Evolutionary conservation across 2,888 invertebrate genomes (phyloP).

Genomic region (Ecdyonurus torrentis): DNA sequence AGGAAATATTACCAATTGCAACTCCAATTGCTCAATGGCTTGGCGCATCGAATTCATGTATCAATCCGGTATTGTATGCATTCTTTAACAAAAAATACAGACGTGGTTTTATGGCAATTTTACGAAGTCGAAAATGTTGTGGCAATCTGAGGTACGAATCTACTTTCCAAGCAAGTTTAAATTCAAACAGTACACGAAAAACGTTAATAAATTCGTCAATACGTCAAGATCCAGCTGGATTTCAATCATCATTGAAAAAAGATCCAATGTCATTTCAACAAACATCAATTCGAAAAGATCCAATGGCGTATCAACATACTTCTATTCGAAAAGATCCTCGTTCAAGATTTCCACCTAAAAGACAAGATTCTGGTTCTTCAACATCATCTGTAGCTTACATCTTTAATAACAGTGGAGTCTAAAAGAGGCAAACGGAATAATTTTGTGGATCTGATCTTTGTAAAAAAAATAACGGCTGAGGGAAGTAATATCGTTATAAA

Average conservation of each 20-base stretch:
- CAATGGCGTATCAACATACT: not conserved
- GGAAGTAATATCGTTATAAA: not conserved
- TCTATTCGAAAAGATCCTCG: not conserved
- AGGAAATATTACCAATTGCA: slow-evolving; percentile 53
- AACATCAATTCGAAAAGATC: not conserved
- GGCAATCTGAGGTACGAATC: slow-evolving; percentile 73
- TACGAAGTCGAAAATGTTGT: slow-evolving; percentile 72
- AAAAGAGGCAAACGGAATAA: slow-evolving; percentile 25
- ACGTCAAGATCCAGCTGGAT: slow-evolving; percentile 18
- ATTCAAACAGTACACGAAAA: slow-evolving; percentile 60
- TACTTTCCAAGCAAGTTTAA: slow-evolving; percentile 69
- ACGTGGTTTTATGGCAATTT: slow-evolving; percentile 73
- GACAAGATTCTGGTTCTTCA: slow-evolving; percentile 11
- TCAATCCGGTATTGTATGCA: slow-evolving; percentile 86
- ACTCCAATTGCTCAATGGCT: slow-evolving; percentile 86
- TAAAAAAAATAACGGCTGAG: not conserved
- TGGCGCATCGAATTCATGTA: slow-evolving; percentile 86
- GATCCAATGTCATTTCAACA: not conserved
- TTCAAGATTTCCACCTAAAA: slow-evolving; percentile 22
- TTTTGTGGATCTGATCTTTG: slow-evolving; percentile 12
- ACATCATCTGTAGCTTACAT: slow-evolving; percentile 39
- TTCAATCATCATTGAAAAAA: not conserved
- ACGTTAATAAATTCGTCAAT: slow-evolving; percentile 53
- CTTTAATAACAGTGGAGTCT: slow-evolving; percentile 59
- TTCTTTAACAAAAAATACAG: slow-evolving; percentile 91